Evolutionary conservation across 2,888 invertebrate species (phyloP), one percentile per base, ranked within the genome.

Genomic region (Epiblema foenella): DNA sequence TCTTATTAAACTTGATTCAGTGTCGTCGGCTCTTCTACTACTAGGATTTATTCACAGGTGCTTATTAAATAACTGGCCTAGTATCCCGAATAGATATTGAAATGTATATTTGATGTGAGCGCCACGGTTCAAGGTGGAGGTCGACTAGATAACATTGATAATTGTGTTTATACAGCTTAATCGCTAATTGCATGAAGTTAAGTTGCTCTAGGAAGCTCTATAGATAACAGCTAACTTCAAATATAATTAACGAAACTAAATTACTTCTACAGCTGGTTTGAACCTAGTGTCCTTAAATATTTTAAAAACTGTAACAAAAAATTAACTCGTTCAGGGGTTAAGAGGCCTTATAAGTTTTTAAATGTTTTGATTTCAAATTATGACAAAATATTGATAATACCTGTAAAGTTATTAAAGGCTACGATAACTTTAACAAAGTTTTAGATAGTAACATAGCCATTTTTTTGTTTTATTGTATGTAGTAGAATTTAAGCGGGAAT

Each of bases 51-150:
- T n/a, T 42, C 15, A 29, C 56, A 63, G 68, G 68, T 69, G 37
- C 15, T 29, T 51, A 24, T 37, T 59, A 29, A 29, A 29, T 62
- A 49, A 46, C 42, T 69, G 52, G 58, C 64, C 69, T 58, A 42
- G 42, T n/a, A 46, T n/a, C 18, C 9, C 17, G 5, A 3, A 7
- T 33, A 33, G 8, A 24, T 11, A 59, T 24, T 62, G 37, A 59
- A 37, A 56, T 62, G 57, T 49, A 24, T 39, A 37, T 62, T n/a
- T n/a, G n/a, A n/a, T 37, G 39, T 9, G 24, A 24, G 18, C 56
- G 11, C 20, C 51, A 15, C n/a, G 51, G 64, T 58, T 69, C 69
- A 65, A 65, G 69, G 69, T 52, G 64, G 39, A 42, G 69, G 64
- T 18, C 58, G n/a, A 4, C 17, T 17, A 37, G 57, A 69, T 69